Evolutionary conservation across 2,113 vertebrate species (phyloP), one percentile per base, ranked within the genome.

Genomic region (Eonycteris spelaea): DNA sequence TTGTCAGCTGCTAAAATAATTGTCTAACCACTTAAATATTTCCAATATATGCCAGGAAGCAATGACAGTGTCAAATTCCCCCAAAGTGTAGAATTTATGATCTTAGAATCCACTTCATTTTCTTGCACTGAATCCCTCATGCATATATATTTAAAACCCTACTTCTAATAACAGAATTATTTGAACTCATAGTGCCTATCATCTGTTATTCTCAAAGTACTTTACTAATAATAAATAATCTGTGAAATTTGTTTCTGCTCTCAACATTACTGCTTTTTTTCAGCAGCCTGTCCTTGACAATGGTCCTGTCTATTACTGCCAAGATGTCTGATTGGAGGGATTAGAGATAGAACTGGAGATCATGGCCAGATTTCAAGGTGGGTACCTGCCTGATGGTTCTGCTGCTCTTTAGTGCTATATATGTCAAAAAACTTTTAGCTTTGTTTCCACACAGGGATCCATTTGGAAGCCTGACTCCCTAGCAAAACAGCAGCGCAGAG

Each of bases 1-100:
- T 91, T 97, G 96, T 91, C 96, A 97, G 45, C 90, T 78, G 19
- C 90, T 89, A 75, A 70, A 22, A 89, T 96, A 92, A 92, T 95
- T 95, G 79, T 90, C 59, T 74, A 0, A 35, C 22, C 35, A 68
- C 83, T 96, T 95, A 94, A 97, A 96, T 68, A 95, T 93, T 93
- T 90, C 95, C 97, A 98, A 33, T 65, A 85, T 61, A 68, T 91
- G 38, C 84, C 92, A 95, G 92, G 57, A 90, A 94, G 51, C 3
- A 5, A 87, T 89, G 48, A 48, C 89, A 93, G 63, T 86, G n/a
- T 94, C 92, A 97, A 86, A 84, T 90, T 94, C 40, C 75, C 48
- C 38, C 63, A 38, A 94, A 95, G 63, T 68, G 40, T 67, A 95
- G 71, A 33, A 97, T 94, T 96, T 86, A 85, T 73, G 45, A 78